Evolutionary conservation across 92 coral and sea anemone genomes (phyloP).

Genomic region (Epizoanthus ramosus): DNA sequence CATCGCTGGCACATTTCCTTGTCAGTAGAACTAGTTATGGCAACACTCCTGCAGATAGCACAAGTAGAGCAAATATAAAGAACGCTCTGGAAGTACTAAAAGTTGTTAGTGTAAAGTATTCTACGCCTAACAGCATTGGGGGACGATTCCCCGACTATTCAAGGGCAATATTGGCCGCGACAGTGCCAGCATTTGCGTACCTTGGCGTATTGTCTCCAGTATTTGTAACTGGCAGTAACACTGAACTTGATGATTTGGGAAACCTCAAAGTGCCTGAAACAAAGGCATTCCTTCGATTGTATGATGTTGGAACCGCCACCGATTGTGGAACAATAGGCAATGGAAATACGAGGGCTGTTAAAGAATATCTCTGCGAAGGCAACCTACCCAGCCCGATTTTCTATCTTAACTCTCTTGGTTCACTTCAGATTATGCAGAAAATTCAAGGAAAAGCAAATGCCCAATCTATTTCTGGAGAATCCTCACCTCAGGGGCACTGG

Average conservation of each 20-base stretch:
- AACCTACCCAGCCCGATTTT: not conserved
- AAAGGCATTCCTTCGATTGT: no score
- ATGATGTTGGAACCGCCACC: not conserved
- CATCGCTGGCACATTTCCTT: slow-evolving; percentile 51
- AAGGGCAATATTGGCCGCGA: slow-evolving; percentile 31
- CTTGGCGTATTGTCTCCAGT: not conserved
- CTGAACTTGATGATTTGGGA: not conserved
- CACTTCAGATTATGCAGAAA: slow-evolving; percentile 42
- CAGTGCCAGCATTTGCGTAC: slow-evolving; percentile 47
- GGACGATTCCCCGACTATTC: slow-evolving; percentile 59
- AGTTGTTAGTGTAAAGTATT: slow-evolving; percentile 55
- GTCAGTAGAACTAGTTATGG: slow-evolving; percentile 45
- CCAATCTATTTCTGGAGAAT: no score
- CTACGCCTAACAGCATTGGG: slow-evolving; percentile 52
- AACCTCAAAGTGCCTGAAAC: no score
- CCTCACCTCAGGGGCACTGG: slow-evolving; percentile 74
- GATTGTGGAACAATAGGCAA: no score
- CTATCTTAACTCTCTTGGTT: slow-evolving; percentile 66
- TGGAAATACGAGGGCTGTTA: not conserved
- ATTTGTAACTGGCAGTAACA: not conserved
- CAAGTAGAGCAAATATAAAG: slow-evolving; percentile 23
- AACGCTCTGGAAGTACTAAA: slow-evolving; percentile 52
- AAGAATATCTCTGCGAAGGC: slow-evolving; percentile 30
- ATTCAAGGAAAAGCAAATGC: slow-evolving; percentile 32
- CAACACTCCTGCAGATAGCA: no score